Percentiles rank a stretch among this genome's conserved stretches.
These are phyloP conservation scores for Solea senegalensis DNA, from an alignment of 2,113 vertebrate species.

Conservation along the genomic window DNA sequence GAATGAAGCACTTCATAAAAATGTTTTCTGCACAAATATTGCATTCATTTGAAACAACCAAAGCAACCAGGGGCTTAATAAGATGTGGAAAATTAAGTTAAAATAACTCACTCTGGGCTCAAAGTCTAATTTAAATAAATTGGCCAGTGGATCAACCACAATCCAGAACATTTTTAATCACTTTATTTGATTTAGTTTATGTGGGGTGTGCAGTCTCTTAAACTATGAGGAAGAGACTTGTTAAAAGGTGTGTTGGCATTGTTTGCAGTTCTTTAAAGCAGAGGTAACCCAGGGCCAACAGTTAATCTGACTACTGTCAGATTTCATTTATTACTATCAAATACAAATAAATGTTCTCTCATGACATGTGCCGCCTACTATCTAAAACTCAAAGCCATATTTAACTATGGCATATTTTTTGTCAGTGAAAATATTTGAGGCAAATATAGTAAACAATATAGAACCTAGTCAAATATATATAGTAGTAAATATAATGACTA, in stretches of 20 bases:
- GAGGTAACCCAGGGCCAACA: background rate
- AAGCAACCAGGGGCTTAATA: conserved; percentile 48
- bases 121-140: background rate
- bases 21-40: conserved; percentile 7
- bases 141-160: background rate
- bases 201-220: background rate
- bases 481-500: too few relatives aligned
- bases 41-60: conserved; percentile 24
- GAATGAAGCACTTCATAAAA: conserved; percentile 5
- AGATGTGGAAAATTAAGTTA: background rate
- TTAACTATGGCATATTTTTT: background rate
- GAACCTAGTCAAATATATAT: background rate
- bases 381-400: background rate
- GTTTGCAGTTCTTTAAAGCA: background rate
- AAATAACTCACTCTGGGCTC: background rate
- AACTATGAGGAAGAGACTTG: conserved; percentile 4
- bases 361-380: background rate
- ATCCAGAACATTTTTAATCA: background rate
- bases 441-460: background rate
- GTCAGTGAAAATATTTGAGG: background rate
- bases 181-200: background rate
- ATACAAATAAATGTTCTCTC: background rate
- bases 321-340: background rate
- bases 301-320: background rate
- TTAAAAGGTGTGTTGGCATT: background rate